phyloP scores from a whole-genome alignment of 2,888 invertebrate genomes.

The Drosophila flavopinicola region DNA sequence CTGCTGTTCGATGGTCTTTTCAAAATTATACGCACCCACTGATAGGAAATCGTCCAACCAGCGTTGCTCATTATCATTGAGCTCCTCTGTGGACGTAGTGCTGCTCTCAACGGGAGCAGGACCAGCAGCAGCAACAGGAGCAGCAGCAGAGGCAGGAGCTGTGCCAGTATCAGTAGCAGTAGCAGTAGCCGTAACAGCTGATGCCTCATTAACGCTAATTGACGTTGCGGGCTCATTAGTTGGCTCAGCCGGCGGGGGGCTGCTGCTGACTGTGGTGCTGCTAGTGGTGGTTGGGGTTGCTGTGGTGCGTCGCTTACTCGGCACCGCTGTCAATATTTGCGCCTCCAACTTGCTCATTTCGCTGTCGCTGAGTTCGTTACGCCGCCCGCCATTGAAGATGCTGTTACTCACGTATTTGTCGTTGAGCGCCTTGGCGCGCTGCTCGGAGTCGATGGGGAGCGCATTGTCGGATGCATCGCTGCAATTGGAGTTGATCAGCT shows the following conservation, averaged over 20 bases:
- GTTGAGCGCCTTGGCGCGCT: conserved; percentile 64
- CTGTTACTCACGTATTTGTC: conserved; percentile 82
- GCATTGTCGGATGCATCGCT: conserved; percentile 84
- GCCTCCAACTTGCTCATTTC: conserved; percentile 81
- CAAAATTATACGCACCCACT: conserved; percentile 82
- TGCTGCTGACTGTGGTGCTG: conserved; percentile 26
- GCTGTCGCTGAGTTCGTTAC: conserved; percentile 80
- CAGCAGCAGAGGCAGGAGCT: too few relatives aligned
- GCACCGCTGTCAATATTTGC: conserved; percentile 73
- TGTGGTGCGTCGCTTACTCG: conserved; percentile 35
- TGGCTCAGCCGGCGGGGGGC: conserved; percentile 25
- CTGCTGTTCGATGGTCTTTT: conserved; percentile 62
- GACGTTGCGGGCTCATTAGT: conserved; percentile 64
- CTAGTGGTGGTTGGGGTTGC: conserved; percentile 13
- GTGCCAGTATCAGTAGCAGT: background rate
- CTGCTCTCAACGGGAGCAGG: background rate
- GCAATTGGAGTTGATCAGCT: conserved; percentile 88
- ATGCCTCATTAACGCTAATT: conserved; percentile 66
- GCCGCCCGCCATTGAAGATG: conserved; percentile 80
- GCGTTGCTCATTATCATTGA: conserved; percentile 81
- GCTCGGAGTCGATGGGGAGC: conserved; percentile 42
- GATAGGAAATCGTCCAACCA: conserved; percentile 83
- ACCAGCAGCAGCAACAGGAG: background rate
- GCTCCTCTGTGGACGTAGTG: conserved; percentile 59
- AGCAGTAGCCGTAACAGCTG: conserved; percentile 19